phyloP scores from a whole-genome alignment of 2,888 invertebrate genomes.

The Xestobium rufovillosum region DNA sequence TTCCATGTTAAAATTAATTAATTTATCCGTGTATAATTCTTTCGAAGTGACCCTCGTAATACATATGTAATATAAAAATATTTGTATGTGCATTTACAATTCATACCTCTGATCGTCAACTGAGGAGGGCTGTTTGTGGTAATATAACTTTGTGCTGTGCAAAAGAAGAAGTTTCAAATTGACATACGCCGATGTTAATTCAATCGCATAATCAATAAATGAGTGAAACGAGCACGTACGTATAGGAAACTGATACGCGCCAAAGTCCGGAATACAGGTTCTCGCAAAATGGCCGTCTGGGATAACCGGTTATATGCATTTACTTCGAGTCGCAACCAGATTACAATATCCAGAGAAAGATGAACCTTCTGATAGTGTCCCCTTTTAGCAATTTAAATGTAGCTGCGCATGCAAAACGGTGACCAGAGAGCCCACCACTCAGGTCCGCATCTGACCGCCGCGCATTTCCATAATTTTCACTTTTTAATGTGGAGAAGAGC shows the following conservation, averaged over 20 bases:
- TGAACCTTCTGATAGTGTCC: conserved; percentile 41
- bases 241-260: conserved; percentile 3
- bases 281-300: conserved; percentile 39
- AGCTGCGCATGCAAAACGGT: conserved; percentile 42
- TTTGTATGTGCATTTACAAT: too few relatives aligned
- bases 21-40: too few relatives aligned
- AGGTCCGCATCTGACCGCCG: conserved; percentile 32
- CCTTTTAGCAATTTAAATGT: conserved; percentile 47
- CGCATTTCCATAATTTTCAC: conserved; percentile 36
- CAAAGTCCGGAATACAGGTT: conserved; percentile 2
- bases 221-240: too few relatives aligned
- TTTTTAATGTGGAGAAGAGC: background rate
- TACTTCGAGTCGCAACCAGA: conserved; percentile 42
- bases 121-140: too few relatives aligned
- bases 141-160: too few relatives aligned
- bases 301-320: conserved; percentile 44
- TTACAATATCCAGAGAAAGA: conserved; percentile 43
- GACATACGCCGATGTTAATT: too few relatives aligned
- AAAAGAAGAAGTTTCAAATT: too few relatives aligned
- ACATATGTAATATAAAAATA: too few relatives aligned
- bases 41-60: too few relatives aligned
- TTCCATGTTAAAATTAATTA: too few relatives aligned
- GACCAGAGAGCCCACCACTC: conserved; percentile 30
- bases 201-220: conserved; percentile 1
- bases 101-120: too few relatives aligned